A percentile compares a stretch with the other conserved stretches of the same genome.
phyloP scores from a whole-genome alignment of 2,888 invertebrate genomes.

The Ariolimax columbianus region DNA sequence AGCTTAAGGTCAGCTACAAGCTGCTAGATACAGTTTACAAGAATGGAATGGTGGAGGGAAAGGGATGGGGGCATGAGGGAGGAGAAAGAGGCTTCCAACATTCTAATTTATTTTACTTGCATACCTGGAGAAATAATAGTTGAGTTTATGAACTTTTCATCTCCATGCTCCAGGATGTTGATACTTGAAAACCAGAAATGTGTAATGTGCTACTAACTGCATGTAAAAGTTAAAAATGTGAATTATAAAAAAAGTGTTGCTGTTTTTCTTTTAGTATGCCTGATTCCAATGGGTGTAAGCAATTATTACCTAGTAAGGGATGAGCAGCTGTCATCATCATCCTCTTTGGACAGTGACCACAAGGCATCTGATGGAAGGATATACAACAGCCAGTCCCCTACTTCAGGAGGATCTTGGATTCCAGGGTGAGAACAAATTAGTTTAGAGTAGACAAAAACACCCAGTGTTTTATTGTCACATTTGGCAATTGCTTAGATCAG shows the following conservation, averaged over 20 bases:
- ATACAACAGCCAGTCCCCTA: slow-evolving; percentile 52
- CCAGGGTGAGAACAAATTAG: slow-evolving; percentile 58
- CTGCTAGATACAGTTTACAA: no score
- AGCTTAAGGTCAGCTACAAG: no score
- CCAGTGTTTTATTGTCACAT: not conserved
- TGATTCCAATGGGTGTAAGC: slow-evolving; percentile 66
- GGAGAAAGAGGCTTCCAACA: no score
- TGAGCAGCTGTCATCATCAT: slow-evolving; percentile 64
- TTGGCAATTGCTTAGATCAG: not conserved
- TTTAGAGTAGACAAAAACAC: not conserved
- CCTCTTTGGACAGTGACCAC: slow-evolving; percentile 54
- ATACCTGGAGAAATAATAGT: no score
- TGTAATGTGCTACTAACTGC: no score
- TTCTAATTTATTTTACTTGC: no score
- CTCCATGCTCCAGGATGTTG: no score
- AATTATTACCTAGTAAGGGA: slow-evolving; percentile 59
- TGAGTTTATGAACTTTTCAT: no score
- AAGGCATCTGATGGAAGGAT: slow-evolving; percentile 61
- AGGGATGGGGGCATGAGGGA: no score
- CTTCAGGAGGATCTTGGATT: slow-evolving; percentile 64
- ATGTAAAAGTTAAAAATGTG: not conserved
- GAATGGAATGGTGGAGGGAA: no score
- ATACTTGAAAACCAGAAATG: no score
- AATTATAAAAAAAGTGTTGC: no score
- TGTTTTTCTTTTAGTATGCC: slow-evolving; percentile 59